Evolutionary conservation across 2,113 vertebrate species (phyloP).

Genomic region (Tinamus guttatus): DNA sequence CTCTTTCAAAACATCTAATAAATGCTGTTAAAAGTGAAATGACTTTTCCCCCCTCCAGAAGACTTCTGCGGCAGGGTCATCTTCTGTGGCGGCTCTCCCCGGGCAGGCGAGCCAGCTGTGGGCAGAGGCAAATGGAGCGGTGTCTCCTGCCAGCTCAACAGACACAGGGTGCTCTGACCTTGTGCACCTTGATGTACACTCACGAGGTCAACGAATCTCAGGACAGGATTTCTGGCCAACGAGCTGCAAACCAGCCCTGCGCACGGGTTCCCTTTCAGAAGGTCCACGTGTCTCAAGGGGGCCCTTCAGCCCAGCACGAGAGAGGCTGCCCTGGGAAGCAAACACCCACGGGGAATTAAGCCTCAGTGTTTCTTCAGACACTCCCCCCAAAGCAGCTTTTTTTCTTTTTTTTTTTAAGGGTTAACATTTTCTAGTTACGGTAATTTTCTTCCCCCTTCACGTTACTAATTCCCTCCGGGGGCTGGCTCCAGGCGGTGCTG

Average conservation of each 20-base stretch:
- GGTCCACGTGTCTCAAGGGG: fast-evolving
- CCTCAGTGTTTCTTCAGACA: not conserved
- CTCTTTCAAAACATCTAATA: not conserved
- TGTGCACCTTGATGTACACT: fast-evolving
- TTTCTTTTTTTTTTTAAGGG: not conserved
- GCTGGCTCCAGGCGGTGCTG: fast-evolving
- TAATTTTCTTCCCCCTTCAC: not conserved
- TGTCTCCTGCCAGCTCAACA: not conserved
- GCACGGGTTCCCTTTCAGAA: no score
- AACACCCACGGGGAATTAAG: not conserved
- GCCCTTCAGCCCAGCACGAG: not conserved
- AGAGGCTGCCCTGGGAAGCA: not conserved
- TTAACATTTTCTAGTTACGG: not conserved
- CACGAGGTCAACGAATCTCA: not conserved
- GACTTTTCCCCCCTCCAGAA: not conserved
- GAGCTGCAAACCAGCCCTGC: not conserved
- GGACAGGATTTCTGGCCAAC: not conserved
- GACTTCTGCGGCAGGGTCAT: not conserved
- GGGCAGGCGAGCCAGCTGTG: not conserved
- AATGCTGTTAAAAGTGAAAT: not conserved
- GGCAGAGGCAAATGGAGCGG: not conserved
- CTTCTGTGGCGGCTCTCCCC: not conserved
- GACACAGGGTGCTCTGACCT: not conserved
- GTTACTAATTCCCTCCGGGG: not conserved
- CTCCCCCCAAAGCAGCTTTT: not conserved